Evolutionary conservation across 2,888 invertebrate species (phyloP).

Genomic region (Pseudoips prasinana): DNA sequence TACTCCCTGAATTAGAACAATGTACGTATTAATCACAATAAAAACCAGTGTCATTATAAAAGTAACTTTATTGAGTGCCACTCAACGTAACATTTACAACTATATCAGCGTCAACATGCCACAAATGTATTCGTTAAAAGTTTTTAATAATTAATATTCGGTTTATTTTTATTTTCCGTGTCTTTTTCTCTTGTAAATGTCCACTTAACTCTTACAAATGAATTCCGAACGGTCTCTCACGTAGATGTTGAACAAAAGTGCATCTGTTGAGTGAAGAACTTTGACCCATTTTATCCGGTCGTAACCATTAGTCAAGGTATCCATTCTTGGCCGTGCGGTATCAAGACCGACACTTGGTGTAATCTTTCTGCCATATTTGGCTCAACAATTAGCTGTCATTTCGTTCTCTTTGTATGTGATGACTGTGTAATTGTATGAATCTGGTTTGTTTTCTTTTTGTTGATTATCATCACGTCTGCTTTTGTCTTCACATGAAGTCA

Average conservation of each 20-base stretch:
- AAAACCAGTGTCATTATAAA: no score
- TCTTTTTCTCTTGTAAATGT: constrained; percentile 11
- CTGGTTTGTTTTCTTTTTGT: constrained; percentile 22
- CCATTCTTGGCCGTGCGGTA: constrained; percentile 62
- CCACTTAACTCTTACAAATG: constrained; percentile 18
- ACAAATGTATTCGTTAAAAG: not conserved
- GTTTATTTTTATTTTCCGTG: constrained; percentile 7
- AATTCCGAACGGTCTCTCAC: constrained; percentile 24
- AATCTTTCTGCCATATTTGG: constrained; percentile 68
- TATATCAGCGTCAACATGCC: constrained; percentile 3
- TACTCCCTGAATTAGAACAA: no score
- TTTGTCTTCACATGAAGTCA: no score
- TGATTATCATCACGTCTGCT: not conserved
- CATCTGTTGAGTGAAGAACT: constrained; percentile 42
- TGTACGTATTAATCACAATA: no score
- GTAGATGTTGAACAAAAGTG: constrained; percentile 36
- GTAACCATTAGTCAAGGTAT: constrained; percentile 73
- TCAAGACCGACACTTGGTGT: constrained; percentile 60
- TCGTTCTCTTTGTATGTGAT: constrained; percentile 56
- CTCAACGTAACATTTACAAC: not conserved
- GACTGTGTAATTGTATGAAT: constrained; percentile 54
- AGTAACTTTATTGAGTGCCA: not conserved
- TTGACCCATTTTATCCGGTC: constrained; percentile 53
- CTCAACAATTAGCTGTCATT: constrained; percentile 68
- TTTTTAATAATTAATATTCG: not conserved